A percentile compares a stretch with the other conserved stretches of the same genome.
Conservation (phyloP, 2,113 vertebrate species). For the Osmerus eperlanus region DNA sequence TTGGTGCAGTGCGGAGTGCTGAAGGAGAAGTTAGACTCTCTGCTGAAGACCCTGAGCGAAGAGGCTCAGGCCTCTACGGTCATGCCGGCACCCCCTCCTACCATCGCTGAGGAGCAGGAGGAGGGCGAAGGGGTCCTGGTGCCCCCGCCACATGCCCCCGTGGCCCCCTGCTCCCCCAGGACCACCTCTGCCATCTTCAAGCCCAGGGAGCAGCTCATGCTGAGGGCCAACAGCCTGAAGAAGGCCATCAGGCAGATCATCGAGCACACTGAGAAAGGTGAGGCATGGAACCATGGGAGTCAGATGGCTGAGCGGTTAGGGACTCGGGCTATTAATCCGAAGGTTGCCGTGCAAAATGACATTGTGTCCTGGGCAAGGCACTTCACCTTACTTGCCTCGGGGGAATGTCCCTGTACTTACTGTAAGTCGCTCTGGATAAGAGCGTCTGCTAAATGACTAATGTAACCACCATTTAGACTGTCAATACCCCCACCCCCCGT, state of each 20-base stretch:
- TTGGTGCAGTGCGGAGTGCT: slow-evolving; percentile 83
- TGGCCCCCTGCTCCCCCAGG: slow-evolving; percentile 66
- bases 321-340: too few species aligned
- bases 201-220: slow-evolving; percentile 93
- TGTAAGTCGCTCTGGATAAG: too few species aligned
- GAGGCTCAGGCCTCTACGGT: slow-evolving; percentile 86
- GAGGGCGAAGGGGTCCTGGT: slow-evolving; percentile 72
- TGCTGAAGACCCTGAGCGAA: slow-evolving; percentile 89
- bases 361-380: too few species aligned
- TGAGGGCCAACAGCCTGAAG: slow-evolving; percentile 95
- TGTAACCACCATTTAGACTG: too few species aligned
- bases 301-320: too few species aligned
- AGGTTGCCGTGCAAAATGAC: too few species aligned
- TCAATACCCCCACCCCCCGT: too few species aligned
- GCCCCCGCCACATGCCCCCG: slow-evolving; percentile 40
- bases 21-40: slow-evolving; percentile 92
- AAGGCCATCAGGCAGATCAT: slow-evolving; percentile 98
- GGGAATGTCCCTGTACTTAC: too few species aligned
- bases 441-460: too few species aligned
- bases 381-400: too few species aligned
- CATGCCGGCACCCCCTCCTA: slow-evolving; percentile 81
- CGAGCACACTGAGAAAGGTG: slow-evolving; percentile 95
- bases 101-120: slow-evolving; percentile 87
- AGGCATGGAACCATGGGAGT: background rate
- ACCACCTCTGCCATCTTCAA: slow-evolving; percentile 79